These are phyloP conservation scores for Coptodon rendalli DNA, from an alignment of 2,113 vertebrate genomes.

Conservation along the genomic window DNA sequence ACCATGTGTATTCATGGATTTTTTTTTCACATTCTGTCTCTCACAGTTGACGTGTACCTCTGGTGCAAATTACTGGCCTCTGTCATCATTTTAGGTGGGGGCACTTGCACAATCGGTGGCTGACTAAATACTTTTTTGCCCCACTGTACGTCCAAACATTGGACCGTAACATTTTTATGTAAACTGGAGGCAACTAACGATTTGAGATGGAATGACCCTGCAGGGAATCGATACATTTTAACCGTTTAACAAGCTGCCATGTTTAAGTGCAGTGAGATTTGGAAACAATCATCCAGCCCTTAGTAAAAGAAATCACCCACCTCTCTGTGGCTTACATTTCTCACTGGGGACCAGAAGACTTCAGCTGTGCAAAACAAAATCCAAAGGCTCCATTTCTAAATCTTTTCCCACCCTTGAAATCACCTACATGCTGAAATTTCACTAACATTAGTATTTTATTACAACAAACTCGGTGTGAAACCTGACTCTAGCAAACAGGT, in stretches of 20 bases:
- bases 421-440: not conserved
- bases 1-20: too few species aligned
- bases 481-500: not conserved
- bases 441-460: not conserved
- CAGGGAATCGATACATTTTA: not conserved
- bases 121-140: too few species aligned
- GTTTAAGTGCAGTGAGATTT: not conserved
- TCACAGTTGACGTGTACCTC: too few species aligned
- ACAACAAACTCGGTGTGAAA: accelerated
- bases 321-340: not conserved
- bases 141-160: not conserved
- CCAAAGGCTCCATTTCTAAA: not conserved
- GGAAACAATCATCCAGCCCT: not conserved
- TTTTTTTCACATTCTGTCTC: too few species aligned
- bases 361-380: not conserved
- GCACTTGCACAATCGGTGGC: too few species aligned
- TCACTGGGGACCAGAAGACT: not conserved
- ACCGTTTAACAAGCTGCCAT: not conserved
- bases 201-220: not conserved
- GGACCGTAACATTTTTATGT: not conserved
- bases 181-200: not conserved
- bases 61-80: too few species aligned
- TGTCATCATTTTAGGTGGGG: too few species aligned
- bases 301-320: not conserved
- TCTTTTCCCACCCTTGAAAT: not conserved